Conservation (phyloP, 2,888 invertebrate species). For the Thereva nobilitata region DNA sequence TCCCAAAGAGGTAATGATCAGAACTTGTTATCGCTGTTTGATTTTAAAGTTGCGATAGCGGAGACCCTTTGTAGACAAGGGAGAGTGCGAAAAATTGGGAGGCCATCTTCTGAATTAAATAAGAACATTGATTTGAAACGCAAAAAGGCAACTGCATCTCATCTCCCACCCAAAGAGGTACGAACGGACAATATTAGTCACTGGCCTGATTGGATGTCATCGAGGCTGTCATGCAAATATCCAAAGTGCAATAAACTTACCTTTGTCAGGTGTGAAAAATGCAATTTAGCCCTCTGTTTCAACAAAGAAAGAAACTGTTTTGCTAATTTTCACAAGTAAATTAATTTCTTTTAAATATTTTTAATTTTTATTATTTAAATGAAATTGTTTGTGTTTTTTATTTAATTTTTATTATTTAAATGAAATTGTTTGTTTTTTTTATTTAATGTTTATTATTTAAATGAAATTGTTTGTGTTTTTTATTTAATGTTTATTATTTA, state of each 20-base stretch:
- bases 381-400: too few relatives aligned
- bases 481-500: too few relatives aligned
- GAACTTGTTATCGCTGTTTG: background rate
- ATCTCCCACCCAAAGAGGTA: conserved; percentile 6
- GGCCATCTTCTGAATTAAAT: conserved; percentile 1
- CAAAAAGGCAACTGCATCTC: background rate
- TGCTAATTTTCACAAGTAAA: conserved; percentile 11
- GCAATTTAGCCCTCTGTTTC: conserved; percentile 6
- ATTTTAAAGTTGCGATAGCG: background rate
- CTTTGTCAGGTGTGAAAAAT: conserved; percentile 10
- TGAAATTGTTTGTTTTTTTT: too few relatives aligned
- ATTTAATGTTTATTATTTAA: too few relatives aligned
- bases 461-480: too few relatives aligned
- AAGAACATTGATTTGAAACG: background rate
- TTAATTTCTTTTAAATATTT: background rate
- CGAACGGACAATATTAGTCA: conserved; percentile 3
- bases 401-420: too few relatives aligned
- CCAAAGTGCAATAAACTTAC: conserved; percentile 13
- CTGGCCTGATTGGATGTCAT: conserved; percentile 10
- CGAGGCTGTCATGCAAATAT: conserved; percentile 6
- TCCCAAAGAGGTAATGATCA: background rate
- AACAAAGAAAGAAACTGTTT: conserved; percentile 23
- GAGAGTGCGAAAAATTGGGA: too few relatives aligned
- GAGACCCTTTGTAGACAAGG: too few relatives aligned
- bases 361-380: too few relatives aligned